Conservation (phyloP, 2,113 vertebrate genomes). For the Arenaria interpres region DNA sequence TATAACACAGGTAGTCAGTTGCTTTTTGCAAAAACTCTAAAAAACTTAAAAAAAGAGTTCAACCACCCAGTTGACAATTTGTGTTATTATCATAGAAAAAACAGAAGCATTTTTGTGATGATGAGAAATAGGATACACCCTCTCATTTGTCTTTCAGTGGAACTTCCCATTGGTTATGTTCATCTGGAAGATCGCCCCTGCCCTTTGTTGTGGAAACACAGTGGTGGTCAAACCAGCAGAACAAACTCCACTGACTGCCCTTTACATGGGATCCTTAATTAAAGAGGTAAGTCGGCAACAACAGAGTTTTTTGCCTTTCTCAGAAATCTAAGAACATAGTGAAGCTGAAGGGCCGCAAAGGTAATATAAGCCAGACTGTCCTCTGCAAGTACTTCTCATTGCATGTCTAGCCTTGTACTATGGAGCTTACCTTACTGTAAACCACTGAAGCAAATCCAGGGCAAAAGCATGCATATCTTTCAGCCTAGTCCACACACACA, state of each 20-base stretch:
- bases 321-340: neutral
- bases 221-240: constrained; percentile 89
- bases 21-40: neutral
- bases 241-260: constrained; percentile 86
- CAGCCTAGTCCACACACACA: neutral
- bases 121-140: constrained; percentile 4
- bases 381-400: neutral
- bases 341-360: neutral
- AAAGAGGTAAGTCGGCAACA: constrained; percentile 80
- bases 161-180: constrained; percentile 90
- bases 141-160: constrained; percentile 77
- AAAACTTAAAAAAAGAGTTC: neutral
- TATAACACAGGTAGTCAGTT: neutral
- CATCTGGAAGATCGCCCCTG: constrained; percentile 87
- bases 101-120: neutral
- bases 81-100: neutral
- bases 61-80: neutral
- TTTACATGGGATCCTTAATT: constrained; percentile 87
- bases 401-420: constrained; percentile 4
- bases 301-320: neutral
- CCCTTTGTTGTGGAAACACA: constrained; percentile 88
- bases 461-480: neutral
- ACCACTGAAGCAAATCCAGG: neutral
- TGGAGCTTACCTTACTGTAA: neutral
- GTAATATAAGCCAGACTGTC: neutral